Conservation (phyloP, 2,797 vertebrate species). For the Spinus olivaceus region DNA sequence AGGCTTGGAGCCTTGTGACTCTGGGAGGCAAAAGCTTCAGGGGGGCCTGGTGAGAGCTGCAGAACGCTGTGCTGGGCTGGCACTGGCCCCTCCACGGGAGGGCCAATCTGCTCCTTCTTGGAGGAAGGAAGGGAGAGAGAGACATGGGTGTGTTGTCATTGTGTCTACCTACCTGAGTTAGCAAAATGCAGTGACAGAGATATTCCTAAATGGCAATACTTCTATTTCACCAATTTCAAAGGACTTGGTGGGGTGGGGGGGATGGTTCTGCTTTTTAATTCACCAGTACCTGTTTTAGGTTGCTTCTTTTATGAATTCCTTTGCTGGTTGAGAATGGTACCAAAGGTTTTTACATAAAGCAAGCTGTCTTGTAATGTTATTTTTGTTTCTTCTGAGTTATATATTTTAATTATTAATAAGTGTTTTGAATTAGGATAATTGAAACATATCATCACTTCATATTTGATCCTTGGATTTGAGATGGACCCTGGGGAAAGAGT, state of each 20-base stretch:
- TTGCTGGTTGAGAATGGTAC: background rate
- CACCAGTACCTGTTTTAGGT: rapidly evolving
- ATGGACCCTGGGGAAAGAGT: background rate
- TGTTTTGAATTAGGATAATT: background rate
- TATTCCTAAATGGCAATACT: background rate
- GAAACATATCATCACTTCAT: background rate
- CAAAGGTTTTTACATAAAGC: background rate
- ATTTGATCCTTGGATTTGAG: constrained; percentile 3
- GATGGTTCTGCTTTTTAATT: background rate
- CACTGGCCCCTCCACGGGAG: background rate
- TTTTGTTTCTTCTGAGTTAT: background rate
- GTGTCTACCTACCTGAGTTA: background rate
- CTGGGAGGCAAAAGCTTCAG: background rate
- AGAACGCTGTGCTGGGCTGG: background rate
- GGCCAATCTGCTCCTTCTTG: background rate
- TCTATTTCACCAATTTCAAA: background rate
- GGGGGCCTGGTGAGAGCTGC: background rate
- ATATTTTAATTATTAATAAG: constrained; percentile 3
- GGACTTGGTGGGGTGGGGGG: background rate
- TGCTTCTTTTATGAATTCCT: background rate
- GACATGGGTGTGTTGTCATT: rapidly evolving
- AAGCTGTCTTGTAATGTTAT: background rate
- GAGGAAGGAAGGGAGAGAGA: background rate
- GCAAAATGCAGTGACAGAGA: background rate
- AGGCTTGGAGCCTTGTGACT: background rate